phyloP scores from a whole-genome alignment of 1,140 invertebrate genomes.

The Pararge aegeria region DNA sequence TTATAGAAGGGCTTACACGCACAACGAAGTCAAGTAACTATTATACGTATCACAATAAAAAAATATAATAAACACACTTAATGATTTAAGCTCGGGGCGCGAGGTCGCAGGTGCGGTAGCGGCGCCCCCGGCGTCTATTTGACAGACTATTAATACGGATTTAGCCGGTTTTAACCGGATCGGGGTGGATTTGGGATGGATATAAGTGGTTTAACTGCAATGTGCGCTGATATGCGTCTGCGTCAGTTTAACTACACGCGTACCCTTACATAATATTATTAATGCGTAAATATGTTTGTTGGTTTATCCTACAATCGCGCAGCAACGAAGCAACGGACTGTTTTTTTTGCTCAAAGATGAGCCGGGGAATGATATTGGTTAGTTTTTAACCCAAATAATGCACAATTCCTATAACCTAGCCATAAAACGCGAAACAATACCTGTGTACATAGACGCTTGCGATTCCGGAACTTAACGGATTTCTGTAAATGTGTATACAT shows the following conservation, averaged over 20 bases:
- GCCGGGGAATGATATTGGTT: no score
- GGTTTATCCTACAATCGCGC: no score
- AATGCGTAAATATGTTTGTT: no score
- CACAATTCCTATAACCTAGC: no score
- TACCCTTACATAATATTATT: no score
- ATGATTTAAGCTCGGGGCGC: constrained; percentile 25
- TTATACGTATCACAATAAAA: constrained; percentile 4
- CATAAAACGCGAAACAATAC: no score
- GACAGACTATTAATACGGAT: constrained; percentile 77
- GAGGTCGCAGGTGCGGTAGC: constrained; percentile 45
- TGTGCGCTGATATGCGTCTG: constrained; percentile 32
- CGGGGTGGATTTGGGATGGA: constrained; percentile 42
- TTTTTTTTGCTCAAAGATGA: no score
- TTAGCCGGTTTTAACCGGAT: constrained; percentile 33
- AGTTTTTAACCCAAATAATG: no score
- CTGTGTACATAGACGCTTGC: no score
- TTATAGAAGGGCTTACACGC: neutral
- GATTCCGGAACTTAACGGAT: no score
- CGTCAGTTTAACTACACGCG: constrained; percentile 9
- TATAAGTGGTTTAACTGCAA: constrained; percentile 51
- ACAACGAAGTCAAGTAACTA: neutral
- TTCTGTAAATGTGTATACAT: no score
- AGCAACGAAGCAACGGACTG: no score
- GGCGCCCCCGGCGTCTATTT: constrained; percentile 62
- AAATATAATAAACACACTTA: neutral